A percentile compares a stretch with the other conserved stretches of the same genome.
These are phyloP conservation scores for Empis livida DNA, from an alignment of 2,888 invertebrate genomes.

Conservation along the genomic window DNA sequence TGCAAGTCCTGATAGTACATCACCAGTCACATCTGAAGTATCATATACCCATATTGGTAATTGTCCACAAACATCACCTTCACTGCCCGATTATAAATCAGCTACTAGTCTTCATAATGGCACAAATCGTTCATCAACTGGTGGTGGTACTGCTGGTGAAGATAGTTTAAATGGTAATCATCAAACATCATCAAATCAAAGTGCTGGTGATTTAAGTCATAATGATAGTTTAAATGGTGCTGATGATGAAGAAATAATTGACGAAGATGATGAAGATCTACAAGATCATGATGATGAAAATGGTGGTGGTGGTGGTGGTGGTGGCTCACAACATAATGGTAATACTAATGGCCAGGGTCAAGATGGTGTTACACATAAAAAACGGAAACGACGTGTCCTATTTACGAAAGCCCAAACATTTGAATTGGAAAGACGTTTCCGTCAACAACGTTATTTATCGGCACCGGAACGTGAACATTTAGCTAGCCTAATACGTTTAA, in stretches of 20 bases:
- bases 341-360: constrained; percentile 20
- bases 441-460: constrained; percentile 91
- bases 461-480: constrained; percentile 96
- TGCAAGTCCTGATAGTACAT: constrained; percentile 75
- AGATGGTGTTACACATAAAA: constrained; percentile 53
- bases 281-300: constrained; percentile 41
- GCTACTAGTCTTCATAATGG: constrained; percentile 5
- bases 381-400: constrained; percentile 88
- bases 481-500: constrained; percentile 85
- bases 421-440: constrained; percentile 86
- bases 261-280: constrained; percentile 44
- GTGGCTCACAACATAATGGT: constrained; percentile 19
- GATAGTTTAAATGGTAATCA: constrained; percentile 25
- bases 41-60: constrained; percentile 40
- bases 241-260: constrained; percentile 38
- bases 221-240: constrained; percentile 29
- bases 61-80: constrained; percentile 29
- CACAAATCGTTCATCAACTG: constrained; percentile 5
- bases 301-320: constrained; percentile 21
- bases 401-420: constrained; percentile 97
- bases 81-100: constrained; percentile 30
- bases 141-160: constrained; percentile 21
- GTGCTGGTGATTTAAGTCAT: constrained; percentile 5
- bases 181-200: constrained; percentile 8
- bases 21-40: constrained; percentile 66